A percentile compares a stretch with the other conserved stretches of the same genome.
These are phyloP conservation scores for Drosophila erecta DNA, from an alignment of 1,140 invertebrate species.

Conservation along the genomic window DNA sequence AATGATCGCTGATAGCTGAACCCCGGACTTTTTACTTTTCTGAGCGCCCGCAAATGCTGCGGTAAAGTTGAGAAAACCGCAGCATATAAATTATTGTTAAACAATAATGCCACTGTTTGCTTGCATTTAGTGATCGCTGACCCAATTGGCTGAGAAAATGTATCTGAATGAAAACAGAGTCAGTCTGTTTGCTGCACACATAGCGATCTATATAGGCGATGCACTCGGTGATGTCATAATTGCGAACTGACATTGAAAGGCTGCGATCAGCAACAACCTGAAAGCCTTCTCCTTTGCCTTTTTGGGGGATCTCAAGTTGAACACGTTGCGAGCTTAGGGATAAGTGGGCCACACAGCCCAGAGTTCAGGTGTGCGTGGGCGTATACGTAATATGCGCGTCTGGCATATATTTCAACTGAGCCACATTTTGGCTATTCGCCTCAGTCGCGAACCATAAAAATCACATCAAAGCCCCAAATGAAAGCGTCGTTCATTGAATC, in stretches of 20 bases:
- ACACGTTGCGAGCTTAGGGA: slow-evolving; percentile 18
- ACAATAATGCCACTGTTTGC: slow-evolving; percentile 48
- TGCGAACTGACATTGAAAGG: slow-evolving; percentile 11
- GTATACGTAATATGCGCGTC: slow-evolving; percentile 26
- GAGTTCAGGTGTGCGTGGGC: slow-evolving; percentile 9
- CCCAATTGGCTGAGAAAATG: slow-evolving; percentile 55
- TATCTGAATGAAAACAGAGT: slow-evolving; percentile 48
- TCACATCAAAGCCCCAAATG: slow-evolving; percentile 40
- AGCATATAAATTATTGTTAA: slow-evolving; percentile 22
- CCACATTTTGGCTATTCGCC: slow-evolving; percentile 52
- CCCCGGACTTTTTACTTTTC: slow-evolving; percentile 49
- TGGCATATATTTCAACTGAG: slow-evolving; percentile 25
- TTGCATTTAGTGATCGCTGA: slow-evolving; percentile 49
- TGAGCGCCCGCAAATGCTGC: slow-evolving; percentile 67
- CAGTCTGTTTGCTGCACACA: slow-evolving; percentile 47
- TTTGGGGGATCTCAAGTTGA: slow-evolving; percentile 31
- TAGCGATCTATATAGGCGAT: slow-evolving; percentile 9
- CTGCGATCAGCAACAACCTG: slow-evolving; percentile 23
- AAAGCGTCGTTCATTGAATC: slow-evolving; percentile 23
- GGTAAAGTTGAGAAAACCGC: slow-evolving; percentile 22
- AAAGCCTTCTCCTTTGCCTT: slow-evolving; percentile 17
- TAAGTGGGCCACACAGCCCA: slow-evolving; percentile 5
- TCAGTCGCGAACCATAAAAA: slow-evolving; percentile 56
- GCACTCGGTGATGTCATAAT: slow-evolving; percentile 65
- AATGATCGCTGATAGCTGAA: slow-evolving; percentile 55